A percentile compares a stretch with the other conserved stretches of the same genome.
These are phyloP conservation scores for Myotis brandtii DNA, from an alignment of 2,113 vertebrate genomes.

Conservation along the genomic window DNA sequence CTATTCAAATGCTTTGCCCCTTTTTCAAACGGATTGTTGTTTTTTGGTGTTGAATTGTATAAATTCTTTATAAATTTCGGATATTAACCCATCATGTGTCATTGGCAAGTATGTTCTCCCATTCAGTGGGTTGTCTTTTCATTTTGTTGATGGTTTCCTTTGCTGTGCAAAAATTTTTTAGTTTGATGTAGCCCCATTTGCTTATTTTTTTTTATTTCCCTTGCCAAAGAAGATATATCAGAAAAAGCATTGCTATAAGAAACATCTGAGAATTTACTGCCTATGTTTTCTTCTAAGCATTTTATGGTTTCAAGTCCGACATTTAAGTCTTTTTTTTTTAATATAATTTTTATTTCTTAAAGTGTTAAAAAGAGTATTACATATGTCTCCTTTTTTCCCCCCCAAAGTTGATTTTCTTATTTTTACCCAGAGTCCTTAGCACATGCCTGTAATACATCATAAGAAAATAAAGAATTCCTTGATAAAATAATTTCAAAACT, in stretches of 20 bases:
- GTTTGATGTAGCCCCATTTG: neutral
- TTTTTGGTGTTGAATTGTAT: neutral
- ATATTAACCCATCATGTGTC: too few species aligned
- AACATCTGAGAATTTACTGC: neutral
- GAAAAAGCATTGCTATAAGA: neutral
- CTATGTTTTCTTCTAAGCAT: neutral
- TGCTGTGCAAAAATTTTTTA: neutral
- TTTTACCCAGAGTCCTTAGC: too few species aligned
- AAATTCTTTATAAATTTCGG: too few species aligned
- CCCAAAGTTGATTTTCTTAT: too few species aligned
- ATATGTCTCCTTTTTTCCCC: too few species aligned
- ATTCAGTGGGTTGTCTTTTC: too few species aligned
- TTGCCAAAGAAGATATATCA: neutral
- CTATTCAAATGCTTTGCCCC: neutral
- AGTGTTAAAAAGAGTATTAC: too few species aligned
- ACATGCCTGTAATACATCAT: too few species aligned
- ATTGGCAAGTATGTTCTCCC: too few species aligned
- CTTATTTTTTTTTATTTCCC: neutral
- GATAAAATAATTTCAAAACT: too few species aligned
- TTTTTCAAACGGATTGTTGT: neutral
- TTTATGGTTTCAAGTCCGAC: neutral
- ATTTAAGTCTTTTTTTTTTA: neutral
- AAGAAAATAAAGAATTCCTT: too few species aligned
- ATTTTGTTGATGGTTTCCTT: neutral
- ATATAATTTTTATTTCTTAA: too few species aligned